Base-by-base conservation (phyloP, 2,888 invertebrate genomes). In the Copidosoma aretas region DNA sequence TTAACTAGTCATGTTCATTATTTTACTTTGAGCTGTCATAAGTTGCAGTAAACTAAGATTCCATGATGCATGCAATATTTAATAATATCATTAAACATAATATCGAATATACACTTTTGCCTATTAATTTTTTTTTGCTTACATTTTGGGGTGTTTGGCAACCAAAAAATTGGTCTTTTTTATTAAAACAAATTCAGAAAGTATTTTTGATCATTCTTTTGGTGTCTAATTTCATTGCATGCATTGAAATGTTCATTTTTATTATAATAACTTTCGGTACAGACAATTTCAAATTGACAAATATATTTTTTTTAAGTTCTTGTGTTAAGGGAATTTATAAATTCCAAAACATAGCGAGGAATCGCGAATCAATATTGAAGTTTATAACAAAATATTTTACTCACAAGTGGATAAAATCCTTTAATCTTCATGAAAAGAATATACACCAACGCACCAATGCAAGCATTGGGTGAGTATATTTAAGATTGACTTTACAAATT, bases 111-210 rank as follows among this genome's bases (percentile, higher is more conserved):
- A n/a, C 15, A 25, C 10, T 56, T 24, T 61, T 71, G 10, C 61
- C 70, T 0, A 60, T 71, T 39, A 49, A 58, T 1, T 64, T 71
- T 24, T 59, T 58, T 3, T 46, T 67, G 22, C 52, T 71, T n/a
- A 71, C 70, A 2, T 32, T 61, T 2, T 67, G 64, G 14, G 70
- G 67, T 24, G 39, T 56, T 12, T 71, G 70, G 67, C 64, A 57
- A 15, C 67, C 70, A 10, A 58, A 61, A 54, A 53, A 64, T 19
- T 62, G 53, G 39, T 25, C 65, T 10, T 17, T 8, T 0, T 41
- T 46, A 15, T n/a, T 49, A 51, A 70, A 70, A 57, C 21, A 43
- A 19, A 54, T 70, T 17, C 63, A 67, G 14, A 59, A 39, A 41
- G 14, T 49, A n/a, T 52, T 54, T n/a, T 60, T 63, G 8, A 43